These are phyloP conservation scores for Leptopilina syphax DNA, from an alignment of 2,888 invertebrate genomes.

Conservation along the genomic window DNA sequence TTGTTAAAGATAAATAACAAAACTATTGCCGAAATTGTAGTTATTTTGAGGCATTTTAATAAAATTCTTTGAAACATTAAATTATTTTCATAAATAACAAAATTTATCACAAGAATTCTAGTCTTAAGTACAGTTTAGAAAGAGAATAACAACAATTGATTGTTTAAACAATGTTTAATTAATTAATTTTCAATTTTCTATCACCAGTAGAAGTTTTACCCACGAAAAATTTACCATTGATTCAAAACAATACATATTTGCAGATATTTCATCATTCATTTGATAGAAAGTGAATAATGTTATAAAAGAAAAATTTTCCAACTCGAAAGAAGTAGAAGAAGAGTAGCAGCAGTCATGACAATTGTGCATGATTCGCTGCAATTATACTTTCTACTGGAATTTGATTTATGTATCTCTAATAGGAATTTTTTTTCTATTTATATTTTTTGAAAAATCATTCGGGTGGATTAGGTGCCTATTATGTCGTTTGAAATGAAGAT, in stretches of 20 bases:
- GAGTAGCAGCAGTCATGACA: conserved; percentile 7
- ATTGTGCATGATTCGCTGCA: conserved; percentile 26
- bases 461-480: conserved; percentile 1
- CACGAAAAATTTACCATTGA: not conserved
- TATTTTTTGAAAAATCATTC: not conserved
- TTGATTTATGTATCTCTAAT: conserved; percentile 1
- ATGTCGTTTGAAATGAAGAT: conserved; percentile 20
- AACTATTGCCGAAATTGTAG: too few species aligned
- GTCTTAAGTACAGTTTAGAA: too few species aligned
- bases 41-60: too few species aligned
- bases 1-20: too few species aligned
- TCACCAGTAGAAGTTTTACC: too few species aligned
- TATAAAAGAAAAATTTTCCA: not conserved
- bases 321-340: not conserved
- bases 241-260: not conserved
- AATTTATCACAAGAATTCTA: too few species aligned
- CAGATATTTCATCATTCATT: not conserved
- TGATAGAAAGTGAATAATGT: conserved; percentile 9
- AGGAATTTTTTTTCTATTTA: not conserved
- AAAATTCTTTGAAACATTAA: too few species aligned
- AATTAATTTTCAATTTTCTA: too few species aligned
- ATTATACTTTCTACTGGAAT: conserved; percentile 9
- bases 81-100: too few species aligned
- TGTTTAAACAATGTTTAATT: too few species aligned
- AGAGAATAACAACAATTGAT: too few species aligned